phyloP scores from a whole-genome alignment of 2,888 invertebrate species.

The Phyllotreta cruciferae region DNA sequence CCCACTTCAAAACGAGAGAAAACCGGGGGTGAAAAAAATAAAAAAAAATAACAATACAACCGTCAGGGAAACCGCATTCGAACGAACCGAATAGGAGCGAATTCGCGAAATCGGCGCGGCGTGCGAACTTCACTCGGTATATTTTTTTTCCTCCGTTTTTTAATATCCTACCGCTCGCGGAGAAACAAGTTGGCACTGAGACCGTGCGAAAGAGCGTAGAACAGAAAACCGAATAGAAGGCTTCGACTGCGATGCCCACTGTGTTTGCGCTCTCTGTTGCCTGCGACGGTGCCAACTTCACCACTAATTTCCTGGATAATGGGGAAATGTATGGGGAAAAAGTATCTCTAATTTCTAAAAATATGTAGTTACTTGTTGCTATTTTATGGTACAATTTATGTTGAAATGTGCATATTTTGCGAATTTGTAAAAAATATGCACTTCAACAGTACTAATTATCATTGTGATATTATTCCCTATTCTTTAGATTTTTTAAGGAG shows the following conservation, averaged over 20 bases:
- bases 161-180: constrained; percentile 4
- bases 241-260: constrained; percentile 27
- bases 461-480: too few relatives aligned
- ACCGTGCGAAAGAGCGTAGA: constrained; percentile 14
- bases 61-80: constrained; percentile 5
- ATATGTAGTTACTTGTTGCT: too few relatives aligned
- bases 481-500: too few relatives aligned
- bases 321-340: constrained; percentile 1
- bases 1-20: too few relatives aligned
- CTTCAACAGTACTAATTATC: too few relatives aligned
- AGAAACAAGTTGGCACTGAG: background rate
- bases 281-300: constrained; percentile 5
- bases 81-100: background rate
- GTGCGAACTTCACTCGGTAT: constrained; percentile 11
- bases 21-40: too few relatives aligned
- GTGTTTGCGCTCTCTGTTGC: constrained; percentile 17
- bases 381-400: too few relatives aligned
- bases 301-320: background rate
- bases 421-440: too few relatives aligned
- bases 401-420: too few relatives aligned
- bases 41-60: too few relatives aligned
- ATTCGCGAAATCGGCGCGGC: background rate
- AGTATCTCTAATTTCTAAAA: too few relatives aligned
- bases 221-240: constrained; percentile 19
- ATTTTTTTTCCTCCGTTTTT: background rate